Percentiles rank a stretch among this genome's conserved stretches.
Evolutionary conservation across 2,888 invertebrate genomes (phyloP).

Genomic region (Amphipoea oculea): DNA sequence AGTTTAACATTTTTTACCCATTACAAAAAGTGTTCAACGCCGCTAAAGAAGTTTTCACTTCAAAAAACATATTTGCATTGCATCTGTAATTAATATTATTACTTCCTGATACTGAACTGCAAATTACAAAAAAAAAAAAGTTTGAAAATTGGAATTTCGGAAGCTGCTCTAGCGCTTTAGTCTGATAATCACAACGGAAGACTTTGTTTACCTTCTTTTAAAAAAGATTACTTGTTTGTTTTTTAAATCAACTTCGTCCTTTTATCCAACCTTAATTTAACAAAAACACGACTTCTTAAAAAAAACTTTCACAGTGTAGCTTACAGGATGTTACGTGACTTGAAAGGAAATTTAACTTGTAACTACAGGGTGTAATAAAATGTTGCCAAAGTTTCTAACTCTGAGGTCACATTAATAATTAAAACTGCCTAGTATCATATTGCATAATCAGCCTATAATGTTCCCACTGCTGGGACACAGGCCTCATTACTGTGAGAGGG

Average conservation of each 20-base stretch:
- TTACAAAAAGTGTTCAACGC: too few relatives aligned
- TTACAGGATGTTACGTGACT: conserved; percentile 43
- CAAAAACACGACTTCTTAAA: conserved; percentile 2
- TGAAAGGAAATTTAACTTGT: conserved; percentile 29
- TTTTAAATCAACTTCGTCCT: not conserved
- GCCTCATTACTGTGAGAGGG: too few relatives aligned
- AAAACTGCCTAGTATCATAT: too few relatives aligned
- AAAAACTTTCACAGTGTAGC: conserved; percentile 21
- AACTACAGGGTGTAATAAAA: conserved; percentile 19
- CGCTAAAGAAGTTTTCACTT: too few relatives aligned
- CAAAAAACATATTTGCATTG: not conserved
- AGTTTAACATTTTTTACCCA: too few relatives aligned
- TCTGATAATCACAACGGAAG: not conserved
- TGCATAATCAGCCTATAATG: too few relatives aligned
- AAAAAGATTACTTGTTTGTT: not conserved
- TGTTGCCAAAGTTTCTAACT: conserved; percentile 23
- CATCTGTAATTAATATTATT: not conserved
- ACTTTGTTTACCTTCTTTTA: not conserved
- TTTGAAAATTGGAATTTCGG: not conserved
- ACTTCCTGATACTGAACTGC: not conserved
- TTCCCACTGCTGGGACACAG: too few relatives aligned
- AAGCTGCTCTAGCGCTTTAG: not conserved
- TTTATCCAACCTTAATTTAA: not conserved
- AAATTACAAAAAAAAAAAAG: not conserved
- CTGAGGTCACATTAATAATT: conserved; percentile 19